phyloP scores from a whole-genome alignment of 2,113 vertebrate species.

The Apteryx owenii region DNA sequence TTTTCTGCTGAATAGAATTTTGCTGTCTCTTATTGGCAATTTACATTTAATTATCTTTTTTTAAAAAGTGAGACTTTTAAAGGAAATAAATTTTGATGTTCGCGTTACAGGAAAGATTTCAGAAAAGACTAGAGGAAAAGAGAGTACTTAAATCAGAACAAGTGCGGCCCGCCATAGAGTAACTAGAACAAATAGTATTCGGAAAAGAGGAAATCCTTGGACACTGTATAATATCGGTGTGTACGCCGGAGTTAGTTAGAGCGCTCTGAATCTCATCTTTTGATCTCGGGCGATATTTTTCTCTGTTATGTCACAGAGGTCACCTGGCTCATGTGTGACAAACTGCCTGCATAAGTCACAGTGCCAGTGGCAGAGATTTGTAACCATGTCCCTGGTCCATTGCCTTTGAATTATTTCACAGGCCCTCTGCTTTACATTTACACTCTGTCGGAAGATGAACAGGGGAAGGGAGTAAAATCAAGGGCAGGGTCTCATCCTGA shows the following conservation, averaged over 20 bases:
- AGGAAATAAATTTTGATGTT: background rate
- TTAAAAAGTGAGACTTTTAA: background rate
- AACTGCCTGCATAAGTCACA: conserved; percentile 91
- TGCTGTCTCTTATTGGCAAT: background rate
- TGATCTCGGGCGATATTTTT: conserved; percentile 82
- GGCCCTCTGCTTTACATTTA: conserved; percentile 86
- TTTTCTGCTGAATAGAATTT: background rate
- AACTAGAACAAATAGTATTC: background rate
- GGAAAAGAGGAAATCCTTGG: conserved; percentile 6
- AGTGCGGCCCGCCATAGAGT: rapidly evolving
- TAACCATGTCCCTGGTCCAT: conserved; percentile 95
- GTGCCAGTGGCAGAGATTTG: conserved; percentile 94
- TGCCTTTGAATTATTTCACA: conserved; percentile 98
- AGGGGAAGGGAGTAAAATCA: conserved; percentile 87
- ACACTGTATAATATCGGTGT: background rate
- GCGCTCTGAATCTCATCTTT: conserved; percentile 74
- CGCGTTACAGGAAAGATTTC: background rate
- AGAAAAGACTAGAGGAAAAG: background rate
- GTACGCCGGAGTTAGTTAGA: conserved; percentile 61
- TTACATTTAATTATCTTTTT: background rate
- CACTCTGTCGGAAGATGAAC: conserved; percentile 90
- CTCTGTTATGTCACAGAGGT: conserved; percentile 88
- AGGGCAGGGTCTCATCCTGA: conserved; percentile 90
- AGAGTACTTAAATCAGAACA: background rate
- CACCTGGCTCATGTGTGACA: conserved; percentile 90